A percentile compares a stretch with the other conserved stretches of the same genome.
Evolutionary conservation across 2,888 invertebrate genomes (phyloP).

Genomic region (Pyrocoelia pectoralis): DNA sequence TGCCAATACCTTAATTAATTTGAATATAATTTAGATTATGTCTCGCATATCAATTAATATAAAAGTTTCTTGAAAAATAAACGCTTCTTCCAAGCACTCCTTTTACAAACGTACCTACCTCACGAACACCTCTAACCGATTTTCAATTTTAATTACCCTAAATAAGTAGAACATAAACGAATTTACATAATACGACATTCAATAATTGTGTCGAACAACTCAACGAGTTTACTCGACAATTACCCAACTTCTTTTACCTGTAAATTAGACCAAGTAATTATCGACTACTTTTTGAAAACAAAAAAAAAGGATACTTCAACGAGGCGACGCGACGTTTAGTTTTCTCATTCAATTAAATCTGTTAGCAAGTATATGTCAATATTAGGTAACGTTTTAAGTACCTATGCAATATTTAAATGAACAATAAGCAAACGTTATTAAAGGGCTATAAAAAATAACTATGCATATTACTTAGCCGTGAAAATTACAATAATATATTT

Average conservation of each 20-base stretch:
- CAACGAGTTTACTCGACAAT: conserved; percentile 3
- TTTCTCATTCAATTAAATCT: neutral
- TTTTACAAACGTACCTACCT: neutral
- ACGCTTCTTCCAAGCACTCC: neutral
- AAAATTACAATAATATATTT: no score
- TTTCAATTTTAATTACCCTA: conserved; percentile 18
- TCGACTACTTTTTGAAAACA: neutral
- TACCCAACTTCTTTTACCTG: conserved; percentile 6
- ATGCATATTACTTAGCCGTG: no score
- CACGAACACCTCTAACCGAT: conserved; percentile 15
- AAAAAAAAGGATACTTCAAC: neutral
- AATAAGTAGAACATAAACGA: conserved; percentile 17
- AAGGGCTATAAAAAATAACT: no score
- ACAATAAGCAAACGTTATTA: no score
- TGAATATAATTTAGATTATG: conserved; percentile 25
- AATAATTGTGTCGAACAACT: conserved; percentile 12
- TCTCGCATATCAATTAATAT: conserved; percentile 21
- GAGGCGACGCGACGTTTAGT: neutral
- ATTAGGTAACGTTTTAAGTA: neutral
- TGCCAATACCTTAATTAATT: conserved; percentile 26
- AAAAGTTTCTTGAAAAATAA: neutral
- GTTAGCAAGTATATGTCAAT: neutral
- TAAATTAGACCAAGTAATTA: conserved; percentile 8
- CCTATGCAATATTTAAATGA: neutral
- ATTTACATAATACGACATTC: conserved; percentile 18